Conservation (phyloP, 1,140 invertebrate genomes). For the Proales similis region DNA sequence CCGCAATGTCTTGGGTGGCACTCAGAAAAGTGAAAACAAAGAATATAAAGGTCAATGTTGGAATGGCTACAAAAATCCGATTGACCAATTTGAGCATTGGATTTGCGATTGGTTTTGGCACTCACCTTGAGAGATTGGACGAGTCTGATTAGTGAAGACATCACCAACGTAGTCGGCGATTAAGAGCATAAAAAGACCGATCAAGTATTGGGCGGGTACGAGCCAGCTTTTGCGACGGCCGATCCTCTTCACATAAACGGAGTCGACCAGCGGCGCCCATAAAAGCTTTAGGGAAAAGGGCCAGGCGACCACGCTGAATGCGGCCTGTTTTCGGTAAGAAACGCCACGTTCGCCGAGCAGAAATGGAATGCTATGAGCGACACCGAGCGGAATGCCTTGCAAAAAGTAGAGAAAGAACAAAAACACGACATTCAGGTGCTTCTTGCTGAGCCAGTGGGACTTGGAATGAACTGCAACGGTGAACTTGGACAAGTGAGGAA, state of each 20-base stretch:
- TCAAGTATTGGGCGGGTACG: conserved; percentile 74
- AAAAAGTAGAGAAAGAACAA: conserved; percentile 83
- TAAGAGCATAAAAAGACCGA: conserved; percentile 48
- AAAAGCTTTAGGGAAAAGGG: conserved; percentile 88
- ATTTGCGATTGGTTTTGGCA: conserved; percentile 51
- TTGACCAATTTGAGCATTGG: conserved; percentile 70
- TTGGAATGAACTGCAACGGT: no score
- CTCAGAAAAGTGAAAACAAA: conserved; percentile 88
- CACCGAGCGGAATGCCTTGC: conserved; percentile 83
- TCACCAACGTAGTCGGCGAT: conserved; percentile 46
- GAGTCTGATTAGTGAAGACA: conserved; percentile 40
- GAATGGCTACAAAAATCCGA: conserved; percentile 60
- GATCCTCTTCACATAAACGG: conserved; percentile 70
- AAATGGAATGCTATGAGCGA: conserved; percentile 87
- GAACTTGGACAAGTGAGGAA: no score
- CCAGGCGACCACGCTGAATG: conserved; percentile 96
- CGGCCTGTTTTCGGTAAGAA: conserved; percentile 76
- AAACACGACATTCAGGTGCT: conserved; percentile 30
- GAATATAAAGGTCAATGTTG: conserved; percentile 73
- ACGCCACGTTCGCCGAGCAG: conserved; percentile 80
- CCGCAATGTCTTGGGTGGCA: conserved; percentile 97
- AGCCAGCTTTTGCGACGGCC: conserved; percentile 95
- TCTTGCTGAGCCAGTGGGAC: no score
- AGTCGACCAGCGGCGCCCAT: conserved; percentile 96
- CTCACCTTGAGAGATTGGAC: conserved; percentile 3